Conservation (phyloP, 1,140 invertebrate species). For the Halictus rubicundus region DNA sequence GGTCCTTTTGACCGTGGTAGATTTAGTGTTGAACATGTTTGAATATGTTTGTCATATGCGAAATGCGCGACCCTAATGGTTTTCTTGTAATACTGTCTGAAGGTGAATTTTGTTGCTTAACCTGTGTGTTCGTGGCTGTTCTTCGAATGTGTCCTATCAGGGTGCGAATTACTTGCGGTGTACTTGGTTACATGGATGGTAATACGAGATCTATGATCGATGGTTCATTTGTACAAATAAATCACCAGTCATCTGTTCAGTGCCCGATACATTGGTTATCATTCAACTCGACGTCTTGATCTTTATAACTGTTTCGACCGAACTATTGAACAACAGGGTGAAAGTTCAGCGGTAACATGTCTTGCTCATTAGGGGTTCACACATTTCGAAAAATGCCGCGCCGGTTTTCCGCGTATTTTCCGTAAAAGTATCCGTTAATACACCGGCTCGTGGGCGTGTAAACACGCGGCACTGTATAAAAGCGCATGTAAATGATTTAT, state of each 20-base stretch:
- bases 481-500: slow-evolving; percentile 61
- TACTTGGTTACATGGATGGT: too few relatives aligned
- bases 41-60: too few relatives aligned
- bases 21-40: too few relatives aligned
- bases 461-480: slow-evolving; percentile 55
- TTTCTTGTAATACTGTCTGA: too few relatives aligned
- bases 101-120: too few relatives aligned
- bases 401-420: slow-evolving; percentile 33
- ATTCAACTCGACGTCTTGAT: neutral
- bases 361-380: slow-evolving; percentile 17
- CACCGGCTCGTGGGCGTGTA: slow-evolving; percentile 49
- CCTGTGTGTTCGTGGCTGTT: too few relatives aligned
- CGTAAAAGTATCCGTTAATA: slow-evolving; percentile 43
- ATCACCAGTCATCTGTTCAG: neutral
- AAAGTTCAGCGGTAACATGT: neutral
- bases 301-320: neutral
- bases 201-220: neutral
- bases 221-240: neutral
- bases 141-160: too few relatives aligned
- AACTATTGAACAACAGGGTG: neutral
- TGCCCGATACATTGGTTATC: neutral
- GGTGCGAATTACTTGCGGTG: too few relatives aligned
- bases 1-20: too few relatives aligned
- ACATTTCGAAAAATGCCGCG: slow-evolving; percentile 3
- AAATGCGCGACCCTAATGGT: too few relatives aligned